Percentiles rank a stretch among this genome's conserved stretches.
Evolutionary conservation across 2,888 invertebrate genomes (phyloP).

Genomic region (Drosophila flavopinicola): DNA sequence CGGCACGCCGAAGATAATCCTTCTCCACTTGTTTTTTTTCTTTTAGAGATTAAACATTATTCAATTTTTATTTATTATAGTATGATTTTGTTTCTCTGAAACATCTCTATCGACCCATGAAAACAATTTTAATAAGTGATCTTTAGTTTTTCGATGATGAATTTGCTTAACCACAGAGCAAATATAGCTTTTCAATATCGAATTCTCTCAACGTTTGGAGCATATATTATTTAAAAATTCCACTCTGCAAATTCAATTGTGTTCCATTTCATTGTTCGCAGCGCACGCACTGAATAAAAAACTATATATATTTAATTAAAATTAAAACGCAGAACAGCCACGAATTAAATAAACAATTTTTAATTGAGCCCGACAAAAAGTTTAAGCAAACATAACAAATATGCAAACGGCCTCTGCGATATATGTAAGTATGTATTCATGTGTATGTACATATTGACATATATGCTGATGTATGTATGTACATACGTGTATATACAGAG

Average conservation of each 20-base stretch:
- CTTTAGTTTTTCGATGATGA: slow-evolving; percentile 6
- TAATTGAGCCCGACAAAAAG: slow-evolving; percentile 71
- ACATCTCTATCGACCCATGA: background rate
- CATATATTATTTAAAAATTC: slow-evolving; percentile 39
- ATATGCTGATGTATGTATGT: slow-evolving; percentile 4
- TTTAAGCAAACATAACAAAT: slow-evolving; percentile 62
- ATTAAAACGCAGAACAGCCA: slow-evolving; percentile 67
- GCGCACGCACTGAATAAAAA: slow-evolving; percentile 33
- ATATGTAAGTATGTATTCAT: slow-evolving; percentile 10
- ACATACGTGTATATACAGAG: background rate
- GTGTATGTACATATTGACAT: slow-evolving; percentile 12
- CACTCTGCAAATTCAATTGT: slow-evolving; percentile 46
- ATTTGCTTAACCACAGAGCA: background rate
- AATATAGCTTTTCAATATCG: slow-evolving; percentile 4
- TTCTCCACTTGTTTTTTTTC: too few species aligned
- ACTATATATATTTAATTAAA: slow-evolving; percentile 71
- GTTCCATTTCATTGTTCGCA: slow-evolving; percentile 37
- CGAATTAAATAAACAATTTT: slow-evolving; percentile 75
- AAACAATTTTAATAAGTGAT: slow-evolving; percentile 5
- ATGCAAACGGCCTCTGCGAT: slow-evolving; percentile 35
- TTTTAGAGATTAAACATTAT: too few species aligned
- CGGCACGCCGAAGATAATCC: too few species aligned
- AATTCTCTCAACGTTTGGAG: background rate
- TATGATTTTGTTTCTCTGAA: background rate
- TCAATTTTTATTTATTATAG: too few species aligned